Percentiles rank a stretch among this genome's conserved stretches.
Evolutionary conservation across 2,113 vertebrate species (phyloP).

Genomic region (Esox niger): DNA sequence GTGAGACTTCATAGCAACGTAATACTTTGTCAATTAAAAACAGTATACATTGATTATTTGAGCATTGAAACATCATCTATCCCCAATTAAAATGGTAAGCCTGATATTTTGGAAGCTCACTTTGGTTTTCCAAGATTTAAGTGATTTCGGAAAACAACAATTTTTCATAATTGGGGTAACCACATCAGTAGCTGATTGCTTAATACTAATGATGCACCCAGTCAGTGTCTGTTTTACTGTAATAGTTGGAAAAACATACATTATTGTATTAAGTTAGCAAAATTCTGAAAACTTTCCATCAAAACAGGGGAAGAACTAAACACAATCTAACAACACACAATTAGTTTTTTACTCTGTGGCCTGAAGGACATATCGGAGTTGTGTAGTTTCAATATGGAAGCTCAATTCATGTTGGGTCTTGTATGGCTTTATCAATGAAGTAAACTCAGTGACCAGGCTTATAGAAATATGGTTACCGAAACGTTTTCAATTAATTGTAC

Average conservation of each 20-base stretch:
- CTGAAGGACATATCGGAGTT: background rate
- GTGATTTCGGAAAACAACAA: no score
- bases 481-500: background rate
- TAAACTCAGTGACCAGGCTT: slow-evolving; percentile 7
- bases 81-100: background rate
- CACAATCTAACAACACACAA: background rate
- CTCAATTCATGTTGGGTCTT: background rate
- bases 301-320: background rate
- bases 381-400: background rate
- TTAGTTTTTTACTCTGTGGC: background rate
- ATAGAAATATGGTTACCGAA: slow-evolving; percentile 14
- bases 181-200: background rate
- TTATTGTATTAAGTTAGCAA: background rate
- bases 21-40: background rate
- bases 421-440: slow-evolving; percentile 1
- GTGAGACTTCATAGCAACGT: background rate
- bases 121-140: slow-evolving; percentile 1
- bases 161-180: no score
- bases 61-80: background rate
- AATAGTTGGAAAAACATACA: background rate
- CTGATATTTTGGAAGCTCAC: background rate
- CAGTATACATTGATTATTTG: background rate
- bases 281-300: background rate
- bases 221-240: background rate
- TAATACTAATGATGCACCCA: background rate